Percentiles rank a stretch among this genome's conserved stretches.
Conservation (phyloP, 2,888 invertebrate genomes). For the Lobophora halterata region DNA sequence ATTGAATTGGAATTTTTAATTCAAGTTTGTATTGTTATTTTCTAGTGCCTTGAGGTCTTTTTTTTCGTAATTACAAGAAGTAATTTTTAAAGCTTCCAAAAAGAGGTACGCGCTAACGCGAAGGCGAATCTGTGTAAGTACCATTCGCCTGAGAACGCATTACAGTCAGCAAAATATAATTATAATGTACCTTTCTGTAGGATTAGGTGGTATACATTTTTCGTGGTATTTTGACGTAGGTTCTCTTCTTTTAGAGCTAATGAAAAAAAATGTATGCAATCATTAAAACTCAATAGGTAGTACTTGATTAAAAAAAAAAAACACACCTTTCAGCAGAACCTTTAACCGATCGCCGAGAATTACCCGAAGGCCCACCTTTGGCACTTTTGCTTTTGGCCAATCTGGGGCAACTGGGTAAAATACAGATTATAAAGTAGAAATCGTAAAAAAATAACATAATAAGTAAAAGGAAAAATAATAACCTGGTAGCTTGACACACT, state of each 20-base stretch:
- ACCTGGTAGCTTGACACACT: constrained; percentile 14
- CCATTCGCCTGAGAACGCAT: constrained; percentile 15
- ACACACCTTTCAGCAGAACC: constrained; percentile 14
- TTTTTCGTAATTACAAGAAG: too few relatives aligned
- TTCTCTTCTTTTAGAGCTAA: too few relatives aligned
- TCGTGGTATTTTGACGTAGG: too few relatives aligned
- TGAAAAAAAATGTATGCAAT: too few relatives aligned
- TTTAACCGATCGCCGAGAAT: constrained; percentile 18
- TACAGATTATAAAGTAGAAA: too few relatives aligned
- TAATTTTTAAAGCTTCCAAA: too few relatives aligned
- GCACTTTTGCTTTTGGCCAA: constrained; percentile 4
- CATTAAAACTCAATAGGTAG: too few relatives aligned
- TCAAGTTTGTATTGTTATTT: too few relatives aligned
- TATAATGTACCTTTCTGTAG: constrained; percentile 49
- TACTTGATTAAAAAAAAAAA: constrained; percentile 9
- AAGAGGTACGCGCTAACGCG: too few relatives aligned
- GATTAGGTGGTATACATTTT: constrained; percentile 40
- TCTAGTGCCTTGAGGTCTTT: too few relatives aligned
- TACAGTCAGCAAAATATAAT: constrained; percentile 17
- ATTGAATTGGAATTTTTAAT: too few relatives aligned
- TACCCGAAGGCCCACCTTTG: not conserved
- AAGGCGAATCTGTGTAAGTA: too few relatives aligned
- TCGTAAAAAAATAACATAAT: constrained; percentile 10
- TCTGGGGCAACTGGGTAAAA: constrained; percentile 9
- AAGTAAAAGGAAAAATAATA: constrained; percentile 6